Evolutionary conservation across 35 echinoderm and acorn worm genomes (phyloP).

Genomic region (Heliocidaris tuberculata): DNA sequence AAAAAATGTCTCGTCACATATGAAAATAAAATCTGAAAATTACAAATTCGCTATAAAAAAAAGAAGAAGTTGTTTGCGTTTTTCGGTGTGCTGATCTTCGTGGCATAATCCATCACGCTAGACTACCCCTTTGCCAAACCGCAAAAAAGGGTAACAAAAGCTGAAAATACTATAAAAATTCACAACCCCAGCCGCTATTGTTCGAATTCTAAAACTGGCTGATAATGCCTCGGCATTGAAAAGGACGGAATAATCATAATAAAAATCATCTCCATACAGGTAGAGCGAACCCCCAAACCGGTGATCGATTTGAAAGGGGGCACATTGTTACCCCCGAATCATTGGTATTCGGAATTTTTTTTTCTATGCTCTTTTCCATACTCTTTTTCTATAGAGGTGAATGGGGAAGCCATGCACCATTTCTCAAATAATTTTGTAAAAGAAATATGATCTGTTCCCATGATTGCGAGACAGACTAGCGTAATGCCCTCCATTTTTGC

Average conservation of each 20-base stretch:
- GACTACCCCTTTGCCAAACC: neutral
- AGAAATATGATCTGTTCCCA: neutral
- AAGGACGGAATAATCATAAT: neutral
- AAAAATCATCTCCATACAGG: neutral
- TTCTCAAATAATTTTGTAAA: neutral
- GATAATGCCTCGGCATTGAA: neutral
- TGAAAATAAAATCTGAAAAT: neutral
- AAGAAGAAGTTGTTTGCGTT: neutral
- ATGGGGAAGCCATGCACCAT: neutral
- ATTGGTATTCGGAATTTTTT: neutral
- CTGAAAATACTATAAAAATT: neutral
- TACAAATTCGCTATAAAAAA: neutral
- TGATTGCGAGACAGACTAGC: neutral
- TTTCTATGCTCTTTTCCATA: neutral
- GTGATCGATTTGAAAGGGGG: slow-evolving; percentile 1
- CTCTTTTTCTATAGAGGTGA: neutral
- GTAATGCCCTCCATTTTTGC: neutral
- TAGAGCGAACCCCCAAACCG: neutral
- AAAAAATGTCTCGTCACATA: neutral
- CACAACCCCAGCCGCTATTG: neutral
- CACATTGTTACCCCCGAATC: neutral
- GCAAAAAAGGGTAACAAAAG: neutral
- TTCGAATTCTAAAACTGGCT: neutral
- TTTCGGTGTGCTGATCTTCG: neutral
- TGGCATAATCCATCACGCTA: neutral